phyloP scores from a whole-genome alignment of 2,797 vertebrate genomes.

The Octomys mimax region DNA sequence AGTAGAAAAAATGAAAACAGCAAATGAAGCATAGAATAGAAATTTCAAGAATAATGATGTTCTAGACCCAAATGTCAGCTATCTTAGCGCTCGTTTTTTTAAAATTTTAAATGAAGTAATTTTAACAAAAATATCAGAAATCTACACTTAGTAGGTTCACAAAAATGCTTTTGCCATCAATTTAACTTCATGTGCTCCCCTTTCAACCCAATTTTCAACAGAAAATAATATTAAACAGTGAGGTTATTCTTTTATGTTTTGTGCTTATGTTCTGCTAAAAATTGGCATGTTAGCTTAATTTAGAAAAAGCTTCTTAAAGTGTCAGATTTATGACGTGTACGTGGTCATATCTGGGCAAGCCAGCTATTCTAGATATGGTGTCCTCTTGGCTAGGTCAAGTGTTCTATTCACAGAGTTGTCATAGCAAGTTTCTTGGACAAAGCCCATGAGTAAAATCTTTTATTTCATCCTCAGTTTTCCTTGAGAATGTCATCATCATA shows the following conservation, averaged over 20 bases:
- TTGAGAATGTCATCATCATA: background rate
- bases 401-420: conserved; percentile 21
- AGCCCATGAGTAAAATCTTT: background rate
- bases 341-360: background rate
- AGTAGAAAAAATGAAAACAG: conserved; percentile 9
- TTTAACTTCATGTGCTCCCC: background rate
- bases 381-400: background rate
- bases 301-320: conserved; percentile 11
- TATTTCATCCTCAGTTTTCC: conserved; percentile 4
- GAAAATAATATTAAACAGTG: background rate
- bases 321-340: background rate
- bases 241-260: background rate
- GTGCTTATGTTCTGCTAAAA: conserved; percentile 9
- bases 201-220: background rate
- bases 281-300: background rate
- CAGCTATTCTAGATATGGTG: conserved; percentile 1
- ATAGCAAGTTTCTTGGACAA: conserved; percentile 9
- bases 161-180: background rate
- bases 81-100: background rate
- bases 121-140: background rate
- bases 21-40: background rate
- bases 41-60: background rate
- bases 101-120: background rate
- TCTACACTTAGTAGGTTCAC: background rate
- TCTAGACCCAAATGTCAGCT: background rate